A percentile compares a stretch with the other conserved stretches of the same genome.
Evolutionary conservation across 1,140 invertebrate species (phyloP).

Genomic region (Cecropterus lyciades): DNA sequence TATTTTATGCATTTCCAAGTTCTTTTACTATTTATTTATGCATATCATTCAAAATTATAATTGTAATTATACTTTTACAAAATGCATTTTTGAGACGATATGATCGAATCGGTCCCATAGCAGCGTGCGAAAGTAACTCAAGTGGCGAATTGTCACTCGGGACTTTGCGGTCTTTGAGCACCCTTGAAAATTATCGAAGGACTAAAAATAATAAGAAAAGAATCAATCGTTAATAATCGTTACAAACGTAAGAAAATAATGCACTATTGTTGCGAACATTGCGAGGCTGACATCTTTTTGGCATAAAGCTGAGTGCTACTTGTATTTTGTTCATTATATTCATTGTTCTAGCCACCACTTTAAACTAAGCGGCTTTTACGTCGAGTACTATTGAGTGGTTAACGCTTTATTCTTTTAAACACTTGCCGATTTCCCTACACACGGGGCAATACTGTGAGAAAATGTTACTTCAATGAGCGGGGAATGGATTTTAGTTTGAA

Average conservation of each 20-base stretch:
- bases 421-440: conserved; percentile 45
- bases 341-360: conserved; percentile 68
- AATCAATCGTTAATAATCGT: conserved; percentile 66
- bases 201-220: conserved; percentile 62
- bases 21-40: too few relatives aligned
- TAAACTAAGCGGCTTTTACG: conserved; percentile 64
- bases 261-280: conserved; percentile 55
- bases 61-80: too few relatives aligned
- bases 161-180: conserved; percentile 57
- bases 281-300: conserved; percentile 71
- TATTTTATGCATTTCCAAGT: too few relatives aligned
- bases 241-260: conserved; percentile 76
- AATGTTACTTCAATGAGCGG: conserved; percentile 27
- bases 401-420: conserved; percentile 60
- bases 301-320: conserved; percentile 70
- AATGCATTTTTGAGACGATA: too few relatives aligned
- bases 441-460: conserved; percentile 48
- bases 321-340: conserved; percentile 69
- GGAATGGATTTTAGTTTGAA: background rate
- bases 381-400: conserved; percentile 56
- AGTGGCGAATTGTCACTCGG: conserved; percentile 51
- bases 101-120: too few relatives aligned
- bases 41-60: too few relatives aligned
- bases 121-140: conserved; percentile 60
- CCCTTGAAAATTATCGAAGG: conserved; percentile 55